A percentile compares a stretch with the other conserved stretches of the same genome.
phyloP scores from a whole-genome alignment of 2,888 invertebrate species.

The Lasius platythorax region DNA sequence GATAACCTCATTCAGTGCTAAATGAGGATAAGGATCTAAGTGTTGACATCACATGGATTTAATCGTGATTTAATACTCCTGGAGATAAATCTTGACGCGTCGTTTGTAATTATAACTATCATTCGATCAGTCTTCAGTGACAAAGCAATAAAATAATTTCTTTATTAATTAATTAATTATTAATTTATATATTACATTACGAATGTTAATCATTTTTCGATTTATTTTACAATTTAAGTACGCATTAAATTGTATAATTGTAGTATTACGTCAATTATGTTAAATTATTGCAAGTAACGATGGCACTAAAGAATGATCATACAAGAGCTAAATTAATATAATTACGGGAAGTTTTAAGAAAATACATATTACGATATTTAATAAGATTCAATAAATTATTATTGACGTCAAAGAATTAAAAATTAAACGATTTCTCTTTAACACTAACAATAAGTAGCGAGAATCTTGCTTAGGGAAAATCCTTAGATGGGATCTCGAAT shows the following conservation, averaged over 20 bases:
- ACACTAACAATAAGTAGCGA: neutral
- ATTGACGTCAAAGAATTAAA: slow-evolving; percentile 4
- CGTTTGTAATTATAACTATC: slow-evolving; percentile 28
- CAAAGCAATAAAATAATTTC: neutral
- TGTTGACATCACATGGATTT: slow-evolving; percentile 32
- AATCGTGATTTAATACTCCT: slow-evolving; percentile 20
- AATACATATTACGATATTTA: slow-evolving; percentile 1
- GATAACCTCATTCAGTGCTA: slow-evolving; percentile 4
- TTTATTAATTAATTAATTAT: slow-evolving; percentile 34
- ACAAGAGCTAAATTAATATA: neutral
- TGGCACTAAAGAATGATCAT: neutral
- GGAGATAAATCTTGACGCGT: slow-evolving; percentile 27
- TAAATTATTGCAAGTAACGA: neutral
- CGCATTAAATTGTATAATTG: neutral
- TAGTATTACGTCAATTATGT: neutral
- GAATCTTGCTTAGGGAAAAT: slow-evolving; percentile 51
- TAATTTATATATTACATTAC: neutral
- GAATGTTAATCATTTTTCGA: neutral
- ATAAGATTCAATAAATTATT: slow-evolving; percentile 12
- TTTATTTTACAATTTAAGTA: neutral
- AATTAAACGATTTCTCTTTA: slow-evolving; percentile 6
- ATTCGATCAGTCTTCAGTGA: neutral
- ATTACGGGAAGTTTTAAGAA: slow-evolving; percentile 2
- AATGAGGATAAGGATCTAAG: slow-evolving; percentile 16
- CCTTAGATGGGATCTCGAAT: slow-evolving; percentile 58